A percentile compares a stretch with the other conserved stretches of the same genome.
These are phyloP conservation scores for Eublepharis macularius DNA, from an alignment of 2,113 vertebrate genomes.

Conservation along the genomic window DNA sequence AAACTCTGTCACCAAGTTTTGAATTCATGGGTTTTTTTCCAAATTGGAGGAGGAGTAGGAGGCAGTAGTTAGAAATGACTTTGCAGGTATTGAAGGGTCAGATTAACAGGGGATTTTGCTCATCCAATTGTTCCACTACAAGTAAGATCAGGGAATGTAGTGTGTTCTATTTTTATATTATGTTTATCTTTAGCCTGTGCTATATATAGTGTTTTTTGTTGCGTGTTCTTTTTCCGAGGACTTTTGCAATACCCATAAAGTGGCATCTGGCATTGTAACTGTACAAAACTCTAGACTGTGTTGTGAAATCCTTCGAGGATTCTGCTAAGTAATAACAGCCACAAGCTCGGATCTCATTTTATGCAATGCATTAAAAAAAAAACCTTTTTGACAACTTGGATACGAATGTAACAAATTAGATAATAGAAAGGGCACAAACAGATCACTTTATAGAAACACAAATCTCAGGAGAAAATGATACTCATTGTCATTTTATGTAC, in stretches of 20 bases:
- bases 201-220: not conserved
- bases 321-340: not conserved
- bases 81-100: too few species aligned
- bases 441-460: not conserved
- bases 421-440: not conserved
- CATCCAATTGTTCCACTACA: too few species aligned
- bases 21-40: too few species aligned
- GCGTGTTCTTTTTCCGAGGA: not conserved
- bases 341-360: not conserved
- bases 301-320: not conserved
- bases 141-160: too few species aligned
- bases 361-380: not conserved
- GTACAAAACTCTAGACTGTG: not conserved
- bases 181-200: not conserved
- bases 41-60: too few species aligned
- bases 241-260: conserved; percentile 25
- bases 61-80: too few species aligned
- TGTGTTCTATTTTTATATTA: not conserved
- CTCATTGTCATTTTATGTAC: not conserved
- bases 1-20: too few species aligned
- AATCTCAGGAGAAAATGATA: not conserved
- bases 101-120: too few species aligned
- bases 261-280: not conserved
- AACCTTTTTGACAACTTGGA: not conserved
- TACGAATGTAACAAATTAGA: conserved; percentile 5